Evolutionary conservation across 2,888 invertebrate species (phyloP), one percentile per base, ranked within the genome.

Genomic region (Serrognathus titanus): DNA sequence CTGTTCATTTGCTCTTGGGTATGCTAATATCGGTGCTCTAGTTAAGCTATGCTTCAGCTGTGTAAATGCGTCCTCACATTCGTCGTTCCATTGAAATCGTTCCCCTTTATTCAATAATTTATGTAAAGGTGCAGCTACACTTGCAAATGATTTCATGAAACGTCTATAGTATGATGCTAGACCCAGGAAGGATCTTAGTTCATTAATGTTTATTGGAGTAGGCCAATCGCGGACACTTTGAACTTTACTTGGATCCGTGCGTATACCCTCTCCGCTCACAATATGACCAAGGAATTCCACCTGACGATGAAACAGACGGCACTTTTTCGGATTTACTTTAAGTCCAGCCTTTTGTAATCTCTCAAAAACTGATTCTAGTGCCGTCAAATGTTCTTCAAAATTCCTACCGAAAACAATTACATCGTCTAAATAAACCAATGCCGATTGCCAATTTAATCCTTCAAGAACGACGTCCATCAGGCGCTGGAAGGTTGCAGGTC

Each of bases 91-190:
- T 12, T 52, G 11, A 16, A 51, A 64, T 20, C 38, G 35, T 9
- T 10, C 45, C 16, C 61, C 59, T 41, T 66, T 66, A 39, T 53
- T 43, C 1, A 56, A 55, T 8, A 63, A 49, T 3, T 51, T n/a
- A 1, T 54, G 59, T 1, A 65, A 11, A 2, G 61, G 63, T 3
- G 61, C 59, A 8, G 54, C 24, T 1, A 58, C 36, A 12, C 51
- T 52, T 1, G 63, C 51, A 50, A 66, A 67, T 45, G 63, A 35
- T 8, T 54, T 39, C 1, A 65, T 45, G 38, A 67, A 67, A 37
- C 62, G 40, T 1, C 66, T 52, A 46, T 66, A 67, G 58, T 63
- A 67, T 0, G 64, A 62, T 2, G 59, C 52, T n/a, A 55, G 47
- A 1, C 66, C 66, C 1, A 66, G 24, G 31, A 66, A 36, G 11